Evolutionary conservation across 1,140 invertebrate species (phyloP).

Genomic region (Antheraea pernyi): DNA sequence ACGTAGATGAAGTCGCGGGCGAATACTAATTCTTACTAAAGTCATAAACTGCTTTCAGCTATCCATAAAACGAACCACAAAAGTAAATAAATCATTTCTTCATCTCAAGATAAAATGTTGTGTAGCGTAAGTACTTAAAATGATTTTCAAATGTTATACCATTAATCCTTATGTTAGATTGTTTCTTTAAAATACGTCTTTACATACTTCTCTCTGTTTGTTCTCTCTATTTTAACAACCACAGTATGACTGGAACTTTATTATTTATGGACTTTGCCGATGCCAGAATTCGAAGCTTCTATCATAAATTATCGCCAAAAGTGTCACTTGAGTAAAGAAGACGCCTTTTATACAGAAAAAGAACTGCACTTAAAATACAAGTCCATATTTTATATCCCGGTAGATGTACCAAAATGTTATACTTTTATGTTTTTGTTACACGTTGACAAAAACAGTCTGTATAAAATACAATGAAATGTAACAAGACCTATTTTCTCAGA

Average conservation of each 20-base stretch:
- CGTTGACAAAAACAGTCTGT: not conserved
- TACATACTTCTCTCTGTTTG: not conserved
- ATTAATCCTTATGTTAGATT: not conserved
- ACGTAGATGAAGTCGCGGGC: no score
- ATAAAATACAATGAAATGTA: not conserved
- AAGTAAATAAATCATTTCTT: no score
- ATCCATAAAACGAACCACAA: no score
- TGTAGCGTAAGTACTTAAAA: no score
- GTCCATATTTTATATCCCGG: conserved; percentile 14
- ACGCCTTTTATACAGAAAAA: conserved; percentile 23
- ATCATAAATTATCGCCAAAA: conserved; percentile 47
- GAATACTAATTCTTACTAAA: no score
- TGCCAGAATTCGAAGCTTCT: conserved; percentile 11
- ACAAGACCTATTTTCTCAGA: no score
- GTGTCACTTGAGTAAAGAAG: conserved; percentile 45
- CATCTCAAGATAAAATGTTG: no score
- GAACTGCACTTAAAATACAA: conserved; percentile 19
- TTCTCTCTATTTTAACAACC: not conserved
- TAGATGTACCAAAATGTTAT: not conserved
- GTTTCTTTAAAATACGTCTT: not conserved
- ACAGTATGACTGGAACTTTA: conserved; percentile 21
- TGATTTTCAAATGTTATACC: no score
- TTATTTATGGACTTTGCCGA: conserved; percentile 26
- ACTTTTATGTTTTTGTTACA: not conserved
- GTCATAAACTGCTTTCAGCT: no score